phyloP scores from a whole-genome alignment of 2,888 invertebrate species.

The Fragum fragum region DNA sequence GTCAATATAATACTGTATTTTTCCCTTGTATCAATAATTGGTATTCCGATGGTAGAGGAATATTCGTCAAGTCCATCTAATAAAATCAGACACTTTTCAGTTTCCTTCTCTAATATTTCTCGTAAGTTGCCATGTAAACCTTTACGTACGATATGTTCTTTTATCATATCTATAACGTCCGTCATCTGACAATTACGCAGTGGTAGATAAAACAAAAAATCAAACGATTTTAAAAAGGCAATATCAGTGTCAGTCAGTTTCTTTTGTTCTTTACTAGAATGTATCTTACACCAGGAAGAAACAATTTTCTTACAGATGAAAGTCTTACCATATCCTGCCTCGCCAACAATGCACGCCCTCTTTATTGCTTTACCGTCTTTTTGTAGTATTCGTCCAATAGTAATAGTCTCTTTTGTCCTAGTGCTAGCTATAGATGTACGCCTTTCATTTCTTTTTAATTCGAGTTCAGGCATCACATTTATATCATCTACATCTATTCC shows the following conservation, averaged over 20 bases:
- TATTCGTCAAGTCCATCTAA: constrained; percentile 16
- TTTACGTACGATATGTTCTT: background rate
- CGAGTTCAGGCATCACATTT: background rate
- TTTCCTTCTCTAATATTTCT: constrained; percentile 12
- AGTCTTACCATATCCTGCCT: constrained; percentile 33
- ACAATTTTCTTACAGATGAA: constrained; percentile 8
- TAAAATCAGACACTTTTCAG: constrained; percentile 8
- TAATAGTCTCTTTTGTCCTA: background rate
- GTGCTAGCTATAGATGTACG: too few species aligned
- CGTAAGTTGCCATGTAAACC: background rate
- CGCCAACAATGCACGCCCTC: constrained; percentile 14
- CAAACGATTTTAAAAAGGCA: background rate
- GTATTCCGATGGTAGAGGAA: background rate
- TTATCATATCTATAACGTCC: constrained; percentile 6
- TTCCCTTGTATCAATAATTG: background rate
- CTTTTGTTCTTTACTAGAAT: background rate
- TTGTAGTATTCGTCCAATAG: background rate
- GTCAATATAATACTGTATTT: background rate
- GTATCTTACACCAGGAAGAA: constrained; percentile 30
- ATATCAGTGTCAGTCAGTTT: background rate
- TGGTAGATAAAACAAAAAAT: constrained; percentile 19
- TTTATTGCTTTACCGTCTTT: background rate
- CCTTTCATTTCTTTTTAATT: background rate
- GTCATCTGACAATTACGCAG: background rate
- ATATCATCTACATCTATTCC: background rate